These are phyloP conservation scores for Struthio camelus DNA, from an alignment of 2,113 vertebrate genomes.

Conservation along the genomic window DNA sequence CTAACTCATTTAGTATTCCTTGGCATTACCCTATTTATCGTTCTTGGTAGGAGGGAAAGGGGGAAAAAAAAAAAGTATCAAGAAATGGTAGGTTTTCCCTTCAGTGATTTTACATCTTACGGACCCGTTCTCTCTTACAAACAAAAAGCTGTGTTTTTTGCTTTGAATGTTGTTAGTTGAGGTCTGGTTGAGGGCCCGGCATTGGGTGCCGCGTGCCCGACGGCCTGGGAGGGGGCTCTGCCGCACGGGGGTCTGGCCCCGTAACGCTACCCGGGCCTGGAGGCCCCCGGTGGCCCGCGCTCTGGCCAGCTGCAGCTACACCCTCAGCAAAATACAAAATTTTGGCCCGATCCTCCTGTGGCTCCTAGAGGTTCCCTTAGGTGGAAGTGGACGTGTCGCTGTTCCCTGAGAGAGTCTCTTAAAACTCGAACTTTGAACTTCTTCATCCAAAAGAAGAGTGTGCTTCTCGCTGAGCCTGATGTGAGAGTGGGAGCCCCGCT, in stretches of 20 bases:
- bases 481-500: accelerated
- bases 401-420: not conserved
- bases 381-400: not conserved
- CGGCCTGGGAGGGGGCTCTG: not conserved
- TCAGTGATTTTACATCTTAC: not conserved
- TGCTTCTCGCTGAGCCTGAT: not conserved
- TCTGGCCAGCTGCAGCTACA: not conserved
- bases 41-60: not conserved
- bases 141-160: not conserved
- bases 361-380: not conserved
- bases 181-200: not conserved
- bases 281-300: accelerated
- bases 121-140: not conserved
- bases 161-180: not conserved
- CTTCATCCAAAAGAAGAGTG: accelerated
- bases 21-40: not conserved
- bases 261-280: not conserved
- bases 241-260: too few species aligned
- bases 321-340: not conserved
- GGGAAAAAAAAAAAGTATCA: too few species aligned
- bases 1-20: not conserved
- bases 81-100: not conserved
- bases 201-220: accelerated
- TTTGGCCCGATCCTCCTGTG: not conserved
- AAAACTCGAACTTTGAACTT: not conserved